These are phyloP conservation scores for Pyrgilauda ruficollis DNA, from an alignment of 2,113 vertebrate genomes.

Conservation along the genomic window DNA sequence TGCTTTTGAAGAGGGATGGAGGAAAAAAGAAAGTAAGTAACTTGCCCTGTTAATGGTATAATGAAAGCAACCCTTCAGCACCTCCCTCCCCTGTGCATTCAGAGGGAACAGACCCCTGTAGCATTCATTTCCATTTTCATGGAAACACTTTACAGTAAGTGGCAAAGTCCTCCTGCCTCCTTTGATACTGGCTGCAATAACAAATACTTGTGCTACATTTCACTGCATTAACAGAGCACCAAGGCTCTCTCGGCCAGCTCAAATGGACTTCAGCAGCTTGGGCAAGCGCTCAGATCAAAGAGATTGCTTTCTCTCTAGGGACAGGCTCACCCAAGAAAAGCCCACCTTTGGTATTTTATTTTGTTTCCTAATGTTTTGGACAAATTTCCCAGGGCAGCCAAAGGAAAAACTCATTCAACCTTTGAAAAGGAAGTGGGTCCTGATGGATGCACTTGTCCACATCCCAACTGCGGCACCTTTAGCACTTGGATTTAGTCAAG, in stretches of 20 bases:
- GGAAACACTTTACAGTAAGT: background rate
- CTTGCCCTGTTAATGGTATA: background rate
- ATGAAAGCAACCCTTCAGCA: conserved; percentile 23
- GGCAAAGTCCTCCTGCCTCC: background rate
- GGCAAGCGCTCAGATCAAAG: background rate
- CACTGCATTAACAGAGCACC: background rate
- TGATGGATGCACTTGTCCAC: background rate
- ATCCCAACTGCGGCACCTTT: background rate
- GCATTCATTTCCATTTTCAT: conserved; percentile 30
- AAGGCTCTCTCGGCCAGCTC: background rate
- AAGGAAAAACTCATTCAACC: background rate
- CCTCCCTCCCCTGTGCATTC: background rate
- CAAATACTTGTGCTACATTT: background rate
- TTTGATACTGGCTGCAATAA: background rate
- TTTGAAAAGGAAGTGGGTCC: background rate
- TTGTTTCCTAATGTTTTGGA: background rate
- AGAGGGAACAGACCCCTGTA: background rate
- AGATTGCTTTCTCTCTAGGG: background rate
- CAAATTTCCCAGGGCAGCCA: background rate
- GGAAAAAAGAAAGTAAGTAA: background rate
- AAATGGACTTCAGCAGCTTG: background rate
- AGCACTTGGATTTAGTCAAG: background rate
- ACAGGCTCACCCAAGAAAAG: background rate
- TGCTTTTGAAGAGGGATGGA: background rate
- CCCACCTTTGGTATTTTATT: background rate